phyloP scores from a whole-genome alignment of 2,888 invertebrate genomes.

The Acanthococcus lagerstroemiae region DNA sequence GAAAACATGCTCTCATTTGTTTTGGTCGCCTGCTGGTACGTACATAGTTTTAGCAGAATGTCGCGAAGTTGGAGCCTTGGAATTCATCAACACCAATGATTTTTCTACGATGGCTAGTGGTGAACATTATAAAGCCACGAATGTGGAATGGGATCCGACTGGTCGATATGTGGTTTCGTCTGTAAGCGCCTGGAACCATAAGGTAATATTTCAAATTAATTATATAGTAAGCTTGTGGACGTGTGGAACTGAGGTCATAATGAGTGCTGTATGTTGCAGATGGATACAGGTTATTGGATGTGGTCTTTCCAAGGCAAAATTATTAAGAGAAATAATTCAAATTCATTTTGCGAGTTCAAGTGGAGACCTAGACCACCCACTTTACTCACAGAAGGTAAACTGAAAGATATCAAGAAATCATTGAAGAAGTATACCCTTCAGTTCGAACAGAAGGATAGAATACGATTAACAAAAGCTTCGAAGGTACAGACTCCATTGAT shows the following conservation, averaged over 20 bases:
- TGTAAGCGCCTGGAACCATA: slow-evolving; percentile 91
- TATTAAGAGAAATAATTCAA: slow-evolving; percentile 71
- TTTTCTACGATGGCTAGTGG: slow-evolving; percentile 89
- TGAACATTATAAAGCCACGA: slow-evolving; percentile 88
- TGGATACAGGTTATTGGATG: slow-evolving; percentile 80
- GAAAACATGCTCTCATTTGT: slow-evolving; percentile 78
- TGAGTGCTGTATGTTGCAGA: slow-evolving; percentile 40
- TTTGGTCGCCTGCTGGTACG: slow-evolving; percentile 94
- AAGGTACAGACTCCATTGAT: slow-evolving; percentile 48
- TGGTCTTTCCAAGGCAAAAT: slow-evolving; percentile 91
- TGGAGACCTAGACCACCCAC: slow-evolving; percentile 93
- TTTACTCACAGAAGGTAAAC: slow-evolving; percentile 68
- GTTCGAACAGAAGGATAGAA: slow-evolving; percentile 93
- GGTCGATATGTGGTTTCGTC: slow-evolving; percentile 93
- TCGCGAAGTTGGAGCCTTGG: slow-evolving; percentile 74
- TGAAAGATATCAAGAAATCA: slow-evolving; percentile 93
- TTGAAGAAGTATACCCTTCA: slow-evolving; percentile 92
- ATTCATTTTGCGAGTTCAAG: slow-evolving; percentile 85
- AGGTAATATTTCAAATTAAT: slow-evolving; percentile 48
- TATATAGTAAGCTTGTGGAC: too few species aligned
- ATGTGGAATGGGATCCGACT: slow-evolving; percentile 99
- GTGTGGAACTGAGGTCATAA: background rate
- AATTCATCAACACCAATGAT: slow-evolving; percentile 91
- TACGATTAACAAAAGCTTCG: slow-evolving; percentile 82
- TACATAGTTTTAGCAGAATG: slow-evolving; percentile 89